Evolutionary conservation across 2,797 vertebrate species (phyloP).

Genomic region (Moxostoma hubbsi): DNA sequence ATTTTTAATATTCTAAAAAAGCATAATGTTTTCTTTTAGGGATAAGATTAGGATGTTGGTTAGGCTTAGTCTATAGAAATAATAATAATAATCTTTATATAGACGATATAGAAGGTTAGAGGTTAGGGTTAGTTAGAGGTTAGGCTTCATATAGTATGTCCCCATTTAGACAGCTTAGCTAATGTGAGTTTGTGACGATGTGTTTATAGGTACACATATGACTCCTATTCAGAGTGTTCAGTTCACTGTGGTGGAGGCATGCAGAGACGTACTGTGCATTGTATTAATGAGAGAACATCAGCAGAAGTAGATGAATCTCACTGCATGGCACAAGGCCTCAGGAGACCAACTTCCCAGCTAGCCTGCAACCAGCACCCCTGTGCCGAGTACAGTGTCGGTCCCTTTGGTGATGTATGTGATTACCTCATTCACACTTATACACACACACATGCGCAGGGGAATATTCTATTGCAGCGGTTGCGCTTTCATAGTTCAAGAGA

Average conservation of each 20-base stretch:
- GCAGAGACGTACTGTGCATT: constrained; percentile 85
- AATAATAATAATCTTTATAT: no score
- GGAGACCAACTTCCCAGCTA: constrained; percentile 77
- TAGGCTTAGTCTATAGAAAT: no score
- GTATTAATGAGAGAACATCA: constrained; percentile 70
- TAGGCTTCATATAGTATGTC: no score
- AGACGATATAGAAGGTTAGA: no score
- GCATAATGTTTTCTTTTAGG: no score
- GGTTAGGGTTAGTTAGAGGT: no score
- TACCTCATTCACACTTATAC: not conserved
- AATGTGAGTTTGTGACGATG: not conserved
- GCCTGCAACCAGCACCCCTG: constrained; percentile 84
- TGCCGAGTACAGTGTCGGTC: constrained; percentile 75
- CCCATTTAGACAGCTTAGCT: no score
- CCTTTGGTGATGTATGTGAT: constrained; percentile 71
- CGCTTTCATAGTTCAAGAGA: no score
- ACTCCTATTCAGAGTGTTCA: constrained; percentile 83
- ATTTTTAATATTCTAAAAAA: no score
- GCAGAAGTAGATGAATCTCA: constrained; percentile 73
- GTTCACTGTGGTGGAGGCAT: constrained; percentile 83
- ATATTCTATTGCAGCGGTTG: no score
- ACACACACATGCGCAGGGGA: not conserved
- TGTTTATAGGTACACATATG: constrained; percentile 77
- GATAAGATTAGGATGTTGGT: no score
- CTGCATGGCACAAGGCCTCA: constrained; percentile 75